Conservation (phyloP, 1,140 invertebrate genomes). For the Drosophila orena region DNA sequence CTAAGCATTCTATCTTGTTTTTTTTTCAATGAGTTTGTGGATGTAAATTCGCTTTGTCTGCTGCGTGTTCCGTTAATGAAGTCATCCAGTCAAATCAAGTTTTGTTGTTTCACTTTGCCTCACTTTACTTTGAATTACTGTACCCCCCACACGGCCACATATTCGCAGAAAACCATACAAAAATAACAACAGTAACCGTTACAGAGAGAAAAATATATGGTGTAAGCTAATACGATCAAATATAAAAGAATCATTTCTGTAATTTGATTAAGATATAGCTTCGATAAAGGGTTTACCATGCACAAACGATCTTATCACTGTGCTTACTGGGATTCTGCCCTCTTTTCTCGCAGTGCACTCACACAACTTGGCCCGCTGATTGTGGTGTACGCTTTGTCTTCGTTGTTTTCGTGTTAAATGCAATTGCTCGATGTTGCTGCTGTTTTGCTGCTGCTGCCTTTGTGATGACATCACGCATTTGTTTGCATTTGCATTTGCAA, state of each 20-base stretch:
- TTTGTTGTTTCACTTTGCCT: constrained; percentile 53
- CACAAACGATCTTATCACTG: too few species aligned
- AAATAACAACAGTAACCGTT: constrained; percentile 10
- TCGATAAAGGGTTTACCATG: too few species aligned
- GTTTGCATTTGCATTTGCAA: constrained; percentile 30
- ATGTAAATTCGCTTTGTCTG: constrained; percentile 38
- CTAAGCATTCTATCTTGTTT: neutral
- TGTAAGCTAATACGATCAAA: too few species aligned
- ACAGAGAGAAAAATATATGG: neutral
- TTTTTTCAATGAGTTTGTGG: constrained; percentile 1
- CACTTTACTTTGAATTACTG: constrained; percentile 45
- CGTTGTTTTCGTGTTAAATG: constrained; percentile 48
- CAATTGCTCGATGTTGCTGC: constrained; percentile 44
- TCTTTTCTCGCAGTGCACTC: neutral
- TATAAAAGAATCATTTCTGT: too few species aligned
- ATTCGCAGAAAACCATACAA: neutral
- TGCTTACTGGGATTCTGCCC: fast-evolving
- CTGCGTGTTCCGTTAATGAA: constrained; percentile 62
- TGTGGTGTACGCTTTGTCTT: constrained; percentile 31
- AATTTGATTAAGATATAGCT: too few species aligned
- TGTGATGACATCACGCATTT: constrained; percentile 57
- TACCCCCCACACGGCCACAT: constrained; percentile 20
- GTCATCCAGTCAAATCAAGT: constrained; percentile 72
- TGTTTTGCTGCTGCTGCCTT: constrained; percentile 8
- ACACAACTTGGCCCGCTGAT: constrained; percentile 29